Evolutionary conservation across 2,797 vertebrate species (phyloP), one percentile per base, ranked within the genome.

Genomic region (Sebastes diaconus): DNA sequence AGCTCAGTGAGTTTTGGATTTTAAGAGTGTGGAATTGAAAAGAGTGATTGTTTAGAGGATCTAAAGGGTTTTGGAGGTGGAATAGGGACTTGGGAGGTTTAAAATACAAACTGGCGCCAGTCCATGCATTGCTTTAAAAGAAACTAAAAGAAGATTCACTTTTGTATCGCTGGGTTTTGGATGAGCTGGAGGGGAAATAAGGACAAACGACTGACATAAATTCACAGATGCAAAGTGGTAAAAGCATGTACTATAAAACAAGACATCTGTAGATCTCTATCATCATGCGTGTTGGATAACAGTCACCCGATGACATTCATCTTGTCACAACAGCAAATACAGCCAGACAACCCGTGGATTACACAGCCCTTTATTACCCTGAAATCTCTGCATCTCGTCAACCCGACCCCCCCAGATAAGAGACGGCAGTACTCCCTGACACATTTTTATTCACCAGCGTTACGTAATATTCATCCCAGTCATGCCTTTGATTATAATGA

Each of bases 401-500:
- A 25, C 34, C 27, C 50, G 0, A 13, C 60, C 59, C 25, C 14
- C 30, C 12, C 14, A 39, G 75, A 92, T 87, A 75, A 82, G 73
- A 91, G 76, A 61, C 25, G 3, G 24, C 75, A 81, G 30, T 84
- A 58, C 86, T 77, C 89, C 54, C 74, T 81, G 64, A 79, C 84
- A 84, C 59, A 68, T 88, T 86, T 91, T 57, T 29, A 80, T 86
- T 87, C 80, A 71, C 25, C 59, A 74, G 57, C 2, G 5, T 91
- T 93, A 82, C 24, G 29, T 84, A 92, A 93, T 61, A 39, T 58
- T 83, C 80, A 72, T 81, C 59, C 42, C 65, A 83, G 80, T 80
- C 79, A 39, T 46, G 71, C 72, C 75, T 90, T 77, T 86, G 77
- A 90, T 90, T 89, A 52, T 84, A 82, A 88, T 91, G 82, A 91